These are phyloP conservation scores for Pomacea maculata DNA, from an alignment of 1,140 invertebrate genomes.

Conservation along the genomic window DNA sequence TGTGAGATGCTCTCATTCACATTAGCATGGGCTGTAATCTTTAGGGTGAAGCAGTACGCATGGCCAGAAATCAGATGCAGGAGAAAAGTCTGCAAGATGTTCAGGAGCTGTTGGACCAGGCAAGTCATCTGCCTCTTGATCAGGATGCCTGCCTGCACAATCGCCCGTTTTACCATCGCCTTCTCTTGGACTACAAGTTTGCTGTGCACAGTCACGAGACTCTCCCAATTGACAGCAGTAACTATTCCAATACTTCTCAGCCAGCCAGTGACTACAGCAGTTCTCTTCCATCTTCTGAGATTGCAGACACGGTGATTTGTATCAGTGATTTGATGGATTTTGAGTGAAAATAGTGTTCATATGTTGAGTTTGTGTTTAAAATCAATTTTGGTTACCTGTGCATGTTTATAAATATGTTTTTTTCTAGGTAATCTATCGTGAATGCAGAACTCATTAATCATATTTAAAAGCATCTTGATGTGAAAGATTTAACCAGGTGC, in stretches of 20 bases:
- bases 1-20: neutral
- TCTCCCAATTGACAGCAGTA: neutral
- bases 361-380: too few relatives aligned
- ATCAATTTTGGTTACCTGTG: too few relatives aligned
- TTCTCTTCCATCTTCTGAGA: neutral
- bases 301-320: neutral
- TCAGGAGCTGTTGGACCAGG: slow-evolving; percentile 34
- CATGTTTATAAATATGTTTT: too few relatives aligned
- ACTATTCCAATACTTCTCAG: neutral
- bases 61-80: slow-evolving; percentile 38
- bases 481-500: too few relatives aligned
- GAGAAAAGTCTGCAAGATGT: slow-evolving; percentile 36
- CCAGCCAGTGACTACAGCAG: neutral
- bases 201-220: slow-evolving; percentile 27
- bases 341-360: neutral
- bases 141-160: slow-evolving; percentile 37
- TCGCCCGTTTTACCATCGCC: slow-evolving; percentile 45
- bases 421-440: too few relatives aligned
- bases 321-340: slow-evolving; percentile 11
- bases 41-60: slow-evolving; percentile 50
- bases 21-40: slow-evolving; percentile 11
- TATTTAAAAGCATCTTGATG: too few relatives aligned
- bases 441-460: too few relatives aligned
- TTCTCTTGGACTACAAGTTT: slow-evolving; percentile 73
- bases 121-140: slow-evolving; percentile 10